Evolutionary conservation across 2,113 vertebrate genomes (phyloP).

Genomic region (Mobula birostris): DNA sequence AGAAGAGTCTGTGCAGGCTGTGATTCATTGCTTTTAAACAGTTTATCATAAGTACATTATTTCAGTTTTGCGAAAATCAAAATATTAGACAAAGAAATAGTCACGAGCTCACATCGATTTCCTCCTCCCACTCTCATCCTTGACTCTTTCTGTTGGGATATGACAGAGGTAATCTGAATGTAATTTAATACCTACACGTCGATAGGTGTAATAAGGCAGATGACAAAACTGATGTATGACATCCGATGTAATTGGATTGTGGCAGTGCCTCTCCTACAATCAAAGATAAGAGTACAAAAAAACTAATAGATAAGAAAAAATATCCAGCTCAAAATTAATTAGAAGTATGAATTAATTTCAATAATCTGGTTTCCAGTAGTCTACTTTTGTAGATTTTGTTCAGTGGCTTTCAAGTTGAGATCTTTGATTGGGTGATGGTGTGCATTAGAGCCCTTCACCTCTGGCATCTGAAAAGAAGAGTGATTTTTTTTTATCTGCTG

Average conservation of each 20-base stretch:
- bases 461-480: background rate
- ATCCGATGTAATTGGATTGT: background rate
- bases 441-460: background rate
- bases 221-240: background rate
- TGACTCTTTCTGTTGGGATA: background rate
- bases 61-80: background rate
- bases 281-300: background rate
- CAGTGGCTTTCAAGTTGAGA: background rate
- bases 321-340: background rate
- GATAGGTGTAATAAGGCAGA: conserved; percentile 11
- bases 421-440: no score
- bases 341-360: background rate
- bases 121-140: background rate
- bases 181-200: background rate
- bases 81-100: background rate
- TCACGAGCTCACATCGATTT: background rate
- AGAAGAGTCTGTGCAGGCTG: background rate
- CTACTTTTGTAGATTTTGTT: background rate
- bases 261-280: background rate
- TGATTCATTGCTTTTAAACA: background rate
- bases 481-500: background rate
- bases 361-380: background rate
- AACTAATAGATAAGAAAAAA: background rate
- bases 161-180: background rate
- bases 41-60: background rate